These are phyloP conservation scores for Urophycis tenuis DNA, from an alignment of 2,797 vertebrate genomes.

Conservation along the genomic window DNA sequence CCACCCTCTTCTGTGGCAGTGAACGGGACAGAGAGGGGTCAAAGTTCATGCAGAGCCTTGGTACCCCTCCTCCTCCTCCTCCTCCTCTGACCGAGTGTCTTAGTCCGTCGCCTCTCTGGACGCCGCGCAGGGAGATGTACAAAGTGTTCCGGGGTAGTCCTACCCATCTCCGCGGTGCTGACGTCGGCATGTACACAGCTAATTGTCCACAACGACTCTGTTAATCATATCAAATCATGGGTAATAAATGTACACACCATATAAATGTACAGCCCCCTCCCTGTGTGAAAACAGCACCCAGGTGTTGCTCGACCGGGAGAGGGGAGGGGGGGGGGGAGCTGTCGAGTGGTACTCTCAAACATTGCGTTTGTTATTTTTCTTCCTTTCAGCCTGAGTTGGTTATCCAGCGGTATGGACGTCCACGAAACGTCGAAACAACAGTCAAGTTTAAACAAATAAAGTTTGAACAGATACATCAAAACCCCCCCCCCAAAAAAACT, in stretches of 20 bases:
- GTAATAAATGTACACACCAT: constrained; percentile 64
- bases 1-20: constrained; percentile 42
- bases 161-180: constrained; percentile 64
- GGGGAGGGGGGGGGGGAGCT: constrained; percentile 40
- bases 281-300: constrained; percentile 69
- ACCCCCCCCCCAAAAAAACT: neutral
- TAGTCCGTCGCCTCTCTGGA: constrained; percentile 41
- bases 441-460: constrained; percentile 48
- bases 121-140: constrained; percentile 26
- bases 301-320: constrained; percentile 60
- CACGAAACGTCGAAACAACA: constrained; percentile 66
- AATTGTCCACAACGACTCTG: constrained; percentile 58
- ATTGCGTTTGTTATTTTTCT: constrained; percentile 39
- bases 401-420: constrained; percentile 75
- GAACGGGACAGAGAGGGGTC: constrained; percentile 50
- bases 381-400: constrained; percentile 77
- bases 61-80: constrained; percentile 30
- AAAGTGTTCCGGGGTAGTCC: constrained; percentile 55
- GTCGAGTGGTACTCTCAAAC: constrained; percentile 61
- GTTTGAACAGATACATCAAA: neutral
- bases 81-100: constrained; percentile 54
- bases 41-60: constrained; percentile 28
- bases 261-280: constrained; percentile 44
- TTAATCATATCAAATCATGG: constrained; percentile 67
- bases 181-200: constrained; percentile 62